Conservation (phyloP, 2,113 vertebrate genomes). For the Mastomys coucha region DNA sequence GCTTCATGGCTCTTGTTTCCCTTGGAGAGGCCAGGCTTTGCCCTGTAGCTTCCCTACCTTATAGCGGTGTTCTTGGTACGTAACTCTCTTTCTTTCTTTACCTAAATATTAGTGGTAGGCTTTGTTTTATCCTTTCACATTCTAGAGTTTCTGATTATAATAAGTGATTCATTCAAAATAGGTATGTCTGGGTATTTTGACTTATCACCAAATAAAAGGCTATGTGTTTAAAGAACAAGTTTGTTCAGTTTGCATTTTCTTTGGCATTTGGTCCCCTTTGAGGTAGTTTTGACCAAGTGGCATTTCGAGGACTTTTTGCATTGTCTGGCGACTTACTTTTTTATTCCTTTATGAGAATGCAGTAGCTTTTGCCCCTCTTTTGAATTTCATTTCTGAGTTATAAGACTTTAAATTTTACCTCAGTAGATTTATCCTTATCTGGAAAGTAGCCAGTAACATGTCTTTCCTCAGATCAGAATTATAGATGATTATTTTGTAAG, state of each 20-base stretch:
- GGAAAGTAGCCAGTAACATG: slow-evolving; percentile 48
- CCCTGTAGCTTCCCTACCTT: background rate
- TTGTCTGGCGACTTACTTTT: background rate
- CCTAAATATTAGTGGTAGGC: slow-evolving; percentile 18
- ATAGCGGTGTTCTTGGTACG: slow-evolving; percentile 23
- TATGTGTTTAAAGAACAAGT: slow-evolving; percentile 13
- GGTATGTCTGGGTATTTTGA: background rate
- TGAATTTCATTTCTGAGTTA: slow-evolving; percentile 58
- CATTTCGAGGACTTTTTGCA: slow-evolving; percentile 30
- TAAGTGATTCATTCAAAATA: slow-evolving; percentile 30
- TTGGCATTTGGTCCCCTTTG: background rate
- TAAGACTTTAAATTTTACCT: slow-evolving; percentile 34
- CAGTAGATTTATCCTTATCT: slow-evolving; percentile 12
- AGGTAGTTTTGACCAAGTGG: slow-evolving; percentile 27
- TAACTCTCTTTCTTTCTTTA: background rate
- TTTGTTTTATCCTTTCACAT: slow-evolving; percentile 43
- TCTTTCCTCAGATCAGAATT: slow-evolving; percentile 20
- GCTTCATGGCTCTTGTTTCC: background rate
- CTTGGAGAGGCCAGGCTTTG: background rate
- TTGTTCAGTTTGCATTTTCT: slow-evolving; percentile 9
- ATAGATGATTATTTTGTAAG: slow-evolving; percentile 33
- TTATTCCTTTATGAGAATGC: background rate
- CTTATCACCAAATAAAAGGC: slow-evolving; percentile 40
- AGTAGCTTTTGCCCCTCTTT: background rate
- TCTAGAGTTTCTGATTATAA: slow-evolving; percentile 45